Base-by-base conservation (phyloP, 1,140 invertebrate species). In the Bombus waltoni region DNA sequence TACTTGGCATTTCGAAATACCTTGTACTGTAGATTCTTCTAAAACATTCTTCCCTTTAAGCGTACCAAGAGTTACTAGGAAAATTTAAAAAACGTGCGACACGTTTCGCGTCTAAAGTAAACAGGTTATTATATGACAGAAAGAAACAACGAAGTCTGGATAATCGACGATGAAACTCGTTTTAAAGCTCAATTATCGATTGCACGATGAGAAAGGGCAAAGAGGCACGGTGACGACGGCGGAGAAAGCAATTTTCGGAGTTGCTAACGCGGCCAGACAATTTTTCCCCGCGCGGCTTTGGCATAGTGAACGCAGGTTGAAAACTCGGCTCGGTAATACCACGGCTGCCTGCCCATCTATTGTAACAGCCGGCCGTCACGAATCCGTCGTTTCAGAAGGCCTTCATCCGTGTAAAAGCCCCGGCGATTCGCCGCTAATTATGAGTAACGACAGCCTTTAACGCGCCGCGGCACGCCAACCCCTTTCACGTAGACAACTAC, bases 381-480 rank as follows among this genome's bases (percentile, higher is more conserved):
- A 92, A 93, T 91, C 75, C 84, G 79, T 81, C 83, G 87, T 91
- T 91, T 93, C 89, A 82, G 90, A 92, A 88, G 88, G 92, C 91
- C 88, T 92, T 91, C 92, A 91, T 93, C 92, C 89, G 90, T 87
- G 77, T 92, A 91, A 93, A 93, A 93, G 90, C 92, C 87, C 86
- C 83, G 87, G 76, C 88, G 88, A 93, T 93, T 92, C 90, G 86
- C 85, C 89, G 92, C 93, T 94, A 94, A 94, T 93, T 93, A 93
- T 93, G 92, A 93, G 80, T 93, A 92, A 93, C 87, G 91, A 88
- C 92, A 85, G 90, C 89, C 91, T 93, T 93, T 92, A 91, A 92
- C 92, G 91, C 88, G 86, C 85, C 71, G 44, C 62, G 71, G 73
- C 91, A 90, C 91, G 88, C 88, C 87, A 91, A 86, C 91, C 89